Evolutionary conservation across 2,113 vertebrate species (phyloP), one percentile per base, ranked within the genome.

Genomic region (Actinemys pallida): DNA sequence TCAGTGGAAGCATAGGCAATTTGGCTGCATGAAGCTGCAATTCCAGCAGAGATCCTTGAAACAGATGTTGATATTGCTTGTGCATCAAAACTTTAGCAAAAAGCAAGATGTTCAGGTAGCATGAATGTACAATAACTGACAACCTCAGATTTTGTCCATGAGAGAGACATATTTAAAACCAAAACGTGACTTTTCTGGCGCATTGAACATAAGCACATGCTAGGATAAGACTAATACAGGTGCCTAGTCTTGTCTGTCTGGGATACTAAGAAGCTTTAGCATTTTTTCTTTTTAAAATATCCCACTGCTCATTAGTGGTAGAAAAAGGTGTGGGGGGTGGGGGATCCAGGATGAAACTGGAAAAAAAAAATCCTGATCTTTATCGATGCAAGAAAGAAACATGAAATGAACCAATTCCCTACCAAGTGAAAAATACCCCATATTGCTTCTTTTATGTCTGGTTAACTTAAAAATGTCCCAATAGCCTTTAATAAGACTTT

Each of bases 11-110:
- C 98, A 94, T 86, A 98, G 97, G 98, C 98, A 98, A 98, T 99
- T 98, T 98, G 98, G 98, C 98, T 98, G 97, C 94, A 97, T 96
- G 97, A 97, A 98, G 97, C 97, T 98, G 92, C 97, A 95, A 97
- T 98, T 98, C 98, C 98, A 98, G 97, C 98, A 98, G 98, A 98
- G 98, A 98, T 97, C 96, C 96, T 98, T 97, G 97, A 98, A 98
- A 98, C 98, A 98, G 98, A 98, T 99, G 98, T 98, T 98, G 97
- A 98, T 98, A 98, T 98, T 98, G 98, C 97, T 97, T 98, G 95
- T 98, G 97, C 94, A 97, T 98, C 96, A 97, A 98, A 98, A 98
- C 96, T 98, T 98, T 92, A 96, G 95, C 89, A 93, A 98, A 98
- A 97, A 98, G 94, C 97, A 98, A 98, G 97, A 98, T 98, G 97